Base-by-base conservation (phyloP, 2,888 invertebrate genomes). In the Microctonus brassicae region DNA sequence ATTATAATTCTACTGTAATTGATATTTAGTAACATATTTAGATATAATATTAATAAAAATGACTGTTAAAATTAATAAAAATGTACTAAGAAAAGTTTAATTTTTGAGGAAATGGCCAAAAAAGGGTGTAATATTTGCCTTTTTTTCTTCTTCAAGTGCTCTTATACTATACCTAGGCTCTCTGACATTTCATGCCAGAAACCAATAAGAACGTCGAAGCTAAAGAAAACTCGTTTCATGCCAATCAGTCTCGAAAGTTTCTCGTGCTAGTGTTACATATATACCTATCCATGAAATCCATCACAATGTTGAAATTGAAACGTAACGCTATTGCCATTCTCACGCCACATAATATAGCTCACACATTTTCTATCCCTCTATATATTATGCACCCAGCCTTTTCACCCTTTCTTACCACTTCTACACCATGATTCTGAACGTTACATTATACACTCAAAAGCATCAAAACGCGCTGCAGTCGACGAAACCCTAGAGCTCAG, bases 271-370 rank as follows among this genome's bases (percentile, higher is more conserved):
- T 60, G 26, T 26, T 52, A 65, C 36, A 47, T 64, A 24, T 34
- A 58, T 58, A 58, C 22, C 7, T 58, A 36, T 34, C 70, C 73
- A 70, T 74, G 74, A 77, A 79, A 80, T 82, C 81, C 80, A 81
- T 82, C 82, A 78, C 72, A 64, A 67, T 74, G 74, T 74, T 77
- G 78, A 79, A 82, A 82, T 82, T 81, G 82, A 82, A 82, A 80
- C 79, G 83, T 79, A 82, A 82, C 78, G 78, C 77, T 76, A 80
- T 78, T 77, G 76, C 68, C 70, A 68, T 52, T 58, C 72, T 61
- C 71, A 66, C 73, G 73, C 72, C 62, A 57, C 17, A 57, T 34
- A 22, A n/a, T 55, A 36, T 10, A 20, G 29, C 29, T 64, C 29
- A 52, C 11, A 7, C 22, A n/a, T 47, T 47, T 29, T 24, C 26